Evolutionary conservation across 2,797 vertebrate species (phyloP).

Genomic region (Emys orbicularis): DNA sequence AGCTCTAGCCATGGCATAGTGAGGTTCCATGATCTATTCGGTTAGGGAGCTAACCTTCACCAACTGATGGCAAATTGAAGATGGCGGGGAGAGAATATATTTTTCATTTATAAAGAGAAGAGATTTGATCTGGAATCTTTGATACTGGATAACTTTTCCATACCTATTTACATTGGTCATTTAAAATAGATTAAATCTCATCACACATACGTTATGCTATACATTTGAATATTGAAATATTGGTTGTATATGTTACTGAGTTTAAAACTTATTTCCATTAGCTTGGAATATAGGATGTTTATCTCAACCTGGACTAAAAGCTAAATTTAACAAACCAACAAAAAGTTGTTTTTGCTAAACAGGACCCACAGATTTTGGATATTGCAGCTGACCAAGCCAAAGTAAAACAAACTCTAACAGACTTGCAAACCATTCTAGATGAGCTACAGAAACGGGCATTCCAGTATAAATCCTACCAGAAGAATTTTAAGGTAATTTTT

Average conservation of each 20-base stretch:
- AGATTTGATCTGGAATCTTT: not conserved
- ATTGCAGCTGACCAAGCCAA: constrained; percentile 78
- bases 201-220: not conserved
- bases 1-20: not conserved
- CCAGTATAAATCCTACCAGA: constrained; percentile 87
- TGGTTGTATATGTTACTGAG: not conserved
- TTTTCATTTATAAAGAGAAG: not conserved
- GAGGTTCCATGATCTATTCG: not conserved
- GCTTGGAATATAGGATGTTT: not conserved
- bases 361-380: constrained; percentile 89
- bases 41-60: not conserved
- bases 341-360: constrained; percentile 20
- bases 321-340: not conserved
- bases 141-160: not conserved
- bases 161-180: not conserved
- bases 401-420: constrained; percentile 79
- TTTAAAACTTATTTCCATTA: not conserved
- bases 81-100: not conserved
- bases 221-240: not conserved
- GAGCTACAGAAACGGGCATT: constrained; percentile 86
- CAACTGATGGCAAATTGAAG: not conserved
- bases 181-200: not conserved
- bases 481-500: constrained; percentile 88
- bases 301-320: not conserved
- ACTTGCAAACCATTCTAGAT: constrained; percentile 83